Percentiles rank a stretch among this genome's conserved stretches.
These are phyloP conservation scores for Catocala fraxini DNA, from an alignment of 2,888 invertebrate genomes.

Conservation along the genomic window DNA sequence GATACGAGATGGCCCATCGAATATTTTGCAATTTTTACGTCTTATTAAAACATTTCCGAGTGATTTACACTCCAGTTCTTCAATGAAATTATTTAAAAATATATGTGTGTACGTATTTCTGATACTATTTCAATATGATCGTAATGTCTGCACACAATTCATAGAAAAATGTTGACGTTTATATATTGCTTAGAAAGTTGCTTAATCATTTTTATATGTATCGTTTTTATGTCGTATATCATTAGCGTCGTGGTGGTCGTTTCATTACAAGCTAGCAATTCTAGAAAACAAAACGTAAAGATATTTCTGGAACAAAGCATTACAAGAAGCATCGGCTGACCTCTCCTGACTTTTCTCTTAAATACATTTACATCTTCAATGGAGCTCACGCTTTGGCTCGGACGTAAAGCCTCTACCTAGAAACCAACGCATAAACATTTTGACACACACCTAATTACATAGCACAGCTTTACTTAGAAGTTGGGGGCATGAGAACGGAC, in stretches of 20 bases:
- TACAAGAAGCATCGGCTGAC: neutral
- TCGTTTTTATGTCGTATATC: constrained; percentile 1
- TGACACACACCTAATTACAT: constrained; percentile 56
- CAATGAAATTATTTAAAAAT: constrained; percentile 39
- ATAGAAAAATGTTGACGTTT: constrained; percentile 32
- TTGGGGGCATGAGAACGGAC: constrained; percentile 76
- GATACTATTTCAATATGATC: constrained; percentile 34
- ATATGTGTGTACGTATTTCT: constrained; percentile 17
- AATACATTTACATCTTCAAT: constrained; percentile 15
- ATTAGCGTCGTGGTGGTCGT: neutral
- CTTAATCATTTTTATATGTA: constrained; percentile 27
- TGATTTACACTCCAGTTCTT: constrained; percentile 51
- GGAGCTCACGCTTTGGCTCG: constrained; percentile 19
- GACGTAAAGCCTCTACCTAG: constrained; percentile 36
- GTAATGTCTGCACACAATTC: constrained; percentile 23
- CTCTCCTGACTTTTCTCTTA: constrained; percentile 4
- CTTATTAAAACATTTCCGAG: constrained; percentile 45
- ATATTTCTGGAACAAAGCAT: neutral
- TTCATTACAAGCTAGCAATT: neutral
- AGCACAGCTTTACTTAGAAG: constrained; percentile 56
- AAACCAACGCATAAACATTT: constrained; percentile 46
- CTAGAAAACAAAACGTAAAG: neutral
- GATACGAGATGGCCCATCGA: constrained; percentile 51
- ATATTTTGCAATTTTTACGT: constrained; percentile 56
- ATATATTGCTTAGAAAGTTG: constrained; percentile 27